Evolutionary conservation across 2,888 invertebrate genomes (phyloP).

Genomic region (Oligia fasciuncula): DNA sequence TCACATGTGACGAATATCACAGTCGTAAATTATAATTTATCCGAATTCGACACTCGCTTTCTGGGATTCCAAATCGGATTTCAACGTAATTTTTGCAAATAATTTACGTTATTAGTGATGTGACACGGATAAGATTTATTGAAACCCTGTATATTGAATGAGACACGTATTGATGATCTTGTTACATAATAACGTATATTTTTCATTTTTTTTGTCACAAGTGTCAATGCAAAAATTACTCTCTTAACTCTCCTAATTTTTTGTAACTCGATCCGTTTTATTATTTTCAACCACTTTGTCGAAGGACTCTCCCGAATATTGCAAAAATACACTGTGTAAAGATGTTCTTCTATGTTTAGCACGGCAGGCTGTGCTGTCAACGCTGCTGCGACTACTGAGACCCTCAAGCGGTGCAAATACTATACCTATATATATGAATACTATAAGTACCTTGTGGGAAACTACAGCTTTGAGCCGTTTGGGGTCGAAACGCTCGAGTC

Average conservation of each 20-base stretch:
- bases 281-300: background rate
- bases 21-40: conserved; percentile 37
- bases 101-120: conserved; percentile 42
- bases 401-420: no score
- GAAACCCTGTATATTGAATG: background rate
- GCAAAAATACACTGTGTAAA: background rate
- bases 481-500: background rate
- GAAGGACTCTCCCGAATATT: background rate
- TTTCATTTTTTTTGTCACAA: background rate
- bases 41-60: conserved; percentile 26
- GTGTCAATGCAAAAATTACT: background rate
- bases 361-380: background rate
- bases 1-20: conserved; percentile 18
- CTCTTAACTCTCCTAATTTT: no score
- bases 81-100: conserved; percentile 46
- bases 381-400: background rate
- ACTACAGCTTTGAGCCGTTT: background rate
- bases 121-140: conserved; percentile 5
- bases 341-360: background rate
- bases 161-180: background rate
- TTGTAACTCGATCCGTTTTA: background rate
- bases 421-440: no score
- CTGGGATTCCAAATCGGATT: conserved; percentile 42
- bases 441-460: no score
- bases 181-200: background rate